Evolutionary conservation across 1,140 invertebrate species (phyloP), one percentile per base, ranked within the genome.

Genomic region (Thalassaphorura encarpata): DNA sequence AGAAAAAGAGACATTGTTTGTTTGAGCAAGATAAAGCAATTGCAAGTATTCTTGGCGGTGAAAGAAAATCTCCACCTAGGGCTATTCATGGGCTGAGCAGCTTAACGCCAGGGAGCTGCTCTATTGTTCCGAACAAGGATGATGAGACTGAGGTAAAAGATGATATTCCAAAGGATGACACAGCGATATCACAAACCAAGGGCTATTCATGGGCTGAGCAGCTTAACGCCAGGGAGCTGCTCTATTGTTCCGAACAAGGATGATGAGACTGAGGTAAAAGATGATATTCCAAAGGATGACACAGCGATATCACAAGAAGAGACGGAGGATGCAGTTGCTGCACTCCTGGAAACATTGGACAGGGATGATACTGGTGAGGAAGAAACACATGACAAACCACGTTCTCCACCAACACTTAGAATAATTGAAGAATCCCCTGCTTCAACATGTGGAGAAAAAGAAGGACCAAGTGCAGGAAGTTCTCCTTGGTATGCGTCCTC

Each of bases 221-320:
- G 54, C 52, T 1, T 57, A 60, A 52, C 33, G 29, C 16, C 53
- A 45, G 3, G 59, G 45, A 36, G 33, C n/a, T 31, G 42, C n/a
- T 31, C 54, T 2, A 57, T 49, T 41, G 47, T 45, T 23, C 57
- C 54, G 23, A 60, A 64, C 11, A 61, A 58, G 23, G 52, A 58
- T 23, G 66, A 56, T 29, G 53, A n/a, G n/a, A n/a, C n/a, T n/a
- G n/a, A n/a, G n/a, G n/a, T 52, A 3, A 65, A 66, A 50, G 63
- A 62, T 39, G 61, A 61, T 16, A 56, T 58, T 36, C 56, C 51
- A 31, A 60, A 62, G 28, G 63, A 56, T 51, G 60, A 87, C 40
- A 83, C 86, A 1, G 78, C 87, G 0, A 91, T 91, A 62, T 91
- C 87, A 1, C 87, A 91, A 72, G 88, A 91, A 73, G 88, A 93